phyloP scores from a whole-genome alignment of 2,888 invertebrate species.

The Theretra japonica region DNA sequence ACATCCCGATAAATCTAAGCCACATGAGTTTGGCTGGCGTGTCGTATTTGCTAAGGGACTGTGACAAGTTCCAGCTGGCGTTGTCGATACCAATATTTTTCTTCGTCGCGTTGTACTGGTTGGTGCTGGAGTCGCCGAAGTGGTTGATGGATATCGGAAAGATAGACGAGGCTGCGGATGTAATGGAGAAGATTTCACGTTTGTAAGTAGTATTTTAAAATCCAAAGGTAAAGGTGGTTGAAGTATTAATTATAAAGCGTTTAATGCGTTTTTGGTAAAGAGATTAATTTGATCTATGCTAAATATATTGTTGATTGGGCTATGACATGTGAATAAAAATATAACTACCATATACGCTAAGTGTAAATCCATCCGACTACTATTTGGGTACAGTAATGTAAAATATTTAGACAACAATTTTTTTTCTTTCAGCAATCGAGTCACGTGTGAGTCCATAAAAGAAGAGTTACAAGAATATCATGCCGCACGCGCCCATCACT shows the following conservation, averaged over 20 bases:
- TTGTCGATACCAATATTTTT: constrained; percentile 65
- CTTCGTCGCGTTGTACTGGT: constrained; percentile 50
- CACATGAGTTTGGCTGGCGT: constrained; percentile 63
- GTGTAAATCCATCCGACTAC: too few relatives aligned
- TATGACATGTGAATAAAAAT: too few relatives aligned
- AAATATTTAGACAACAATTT: not conserved
- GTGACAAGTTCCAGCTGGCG: constrained; percentile 62
- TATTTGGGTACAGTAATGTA: too few relatives aligned
- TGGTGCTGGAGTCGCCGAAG: constrained; percentile 68
- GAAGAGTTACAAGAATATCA: constrained; percentile 58
- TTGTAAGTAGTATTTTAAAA: constrained; percentile 57
- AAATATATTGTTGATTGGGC: too few relatives aligned
- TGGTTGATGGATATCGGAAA: constrained; percentile 68
- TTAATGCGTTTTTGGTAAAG: not conserved
- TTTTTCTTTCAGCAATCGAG: constrained; percentile 56
- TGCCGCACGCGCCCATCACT: constrained; percentile 35
- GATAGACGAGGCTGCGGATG: constrained; percentile 52
- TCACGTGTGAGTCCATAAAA: constrained; percentile 51
- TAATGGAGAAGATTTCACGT: constrained; percentile 61
- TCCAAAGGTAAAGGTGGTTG: not conserved
- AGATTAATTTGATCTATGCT: too few relatives aligned
- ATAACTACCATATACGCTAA: too few relatives aligned
- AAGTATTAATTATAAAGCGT: not conserved
- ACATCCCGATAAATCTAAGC: constrained; percentile 66
- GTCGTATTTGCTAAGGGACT: constrained; percentile 65